Evolutionary conservation across 2,113 vertebrate genomes (phyloP).

Genomic region (Falcunculus frontatus): DNA sequence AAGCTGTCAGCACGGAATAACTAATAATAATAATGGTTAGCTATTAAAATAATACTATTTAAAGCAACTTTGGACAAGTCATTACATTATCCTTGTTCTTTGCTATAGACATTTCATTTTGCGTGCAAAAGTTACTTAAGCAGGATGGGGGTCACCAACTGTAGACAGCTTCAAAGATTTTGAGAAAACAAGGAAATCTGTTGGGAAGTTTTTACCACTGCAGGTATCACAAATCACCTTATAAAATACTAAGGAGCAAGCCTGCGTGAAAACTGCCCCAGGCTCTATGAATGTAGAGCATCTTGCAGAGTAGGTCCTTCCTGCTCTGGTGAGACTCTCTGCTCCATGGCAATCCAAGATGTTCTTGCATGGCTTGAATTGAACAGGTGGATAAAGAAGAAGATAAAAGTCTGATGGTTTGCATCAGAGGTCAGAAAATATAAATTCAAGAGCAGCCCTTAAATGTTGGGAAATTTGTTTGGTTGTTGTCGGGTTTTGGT

Average conservation of each 20-base stretch:
- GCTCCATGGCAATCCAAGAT: not conserved
- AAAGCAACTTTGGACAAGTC: not conserved
- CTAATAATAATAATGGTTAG: not conserved
- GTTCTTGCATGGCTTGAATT: not conserved
- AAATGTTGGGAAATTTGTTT: not conserved
- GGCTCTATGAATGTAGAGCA: not conserved
- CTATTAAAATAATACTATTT: not conserved
- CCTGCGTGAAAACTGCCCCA: not conserved
- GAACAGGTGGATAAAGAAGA: not conserved
- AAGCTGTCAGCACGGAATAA: not conserved
- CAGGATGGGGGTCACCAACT: not conserved
- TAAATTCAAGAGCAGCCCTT: not conserved
- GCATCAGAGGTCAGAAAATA: not conserved
- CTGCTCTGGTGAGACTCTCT: not conserved
- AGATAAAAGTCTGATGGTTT: not conserved
- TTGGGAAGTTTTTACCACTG: not conserved
- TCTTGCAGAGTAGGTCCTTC: not conserved
- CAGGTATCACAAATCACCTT: not conserved
- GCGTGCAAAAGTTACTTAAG: not conserved
- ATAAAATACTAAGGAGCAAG: not conserved
- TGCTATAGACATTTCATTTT: not conserved
- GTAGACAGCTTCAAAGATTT: not conserved
- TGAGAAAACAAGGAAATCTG: not conserved
- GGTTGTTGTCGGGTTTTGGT: not conserved
- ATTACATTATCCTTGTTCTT: not conserved